Base-by-base conservation (phyloP, 2,888 invertebrate species). In the Eurois occulta region DNA sequence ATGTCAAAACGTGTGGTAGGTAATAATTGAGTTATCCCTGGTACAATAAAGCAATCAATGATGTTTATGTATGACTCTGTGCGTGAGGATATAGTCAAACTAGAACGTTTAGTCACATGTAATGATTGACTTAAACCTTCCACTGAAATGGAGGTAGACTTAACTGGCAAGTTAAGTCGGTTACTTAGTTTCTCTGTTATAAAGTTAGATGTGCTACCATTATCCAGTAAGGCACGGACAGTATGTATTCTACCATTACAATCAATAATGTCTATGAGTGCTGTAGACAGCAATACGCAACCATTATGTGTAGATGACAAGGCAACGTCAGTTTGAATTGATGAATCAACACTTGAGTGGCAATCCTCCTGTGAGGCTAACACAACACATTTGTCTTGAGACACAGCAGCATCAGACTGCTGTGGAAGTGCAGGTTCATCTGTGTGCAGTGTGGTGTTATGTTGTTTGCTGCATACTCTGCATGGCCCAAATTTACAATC, bases 401-500 rank as follows among this genome's bases (percentile, higher is more conserved):
- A 43, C 13, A 24, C 43, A 48, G 28, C 1, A n/a, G 11, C 10
- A 60, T 28, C n/a, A 1, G 35, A 38, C 24, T 60, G 32, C 48
- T 72, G 62, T 71, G 41, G 3, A 52, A 13, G 21, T 58, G 28
- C 21, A 32, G 70, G 70, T 71, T 41, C 58, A 7, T 69, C 64
- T 7, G 3, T 32, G 24, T 73, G 73, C 1, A 73, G 16, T 64
- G 62, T 7, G 0, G 66, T 52, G 6, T 72, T 72, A 11, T 73
- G 66, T 48, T 21, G 10, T 52, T 73, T 65, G 7, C 2, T 8
- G 0, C 73, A 73, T 43, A 65, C 62, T 65, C 52, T 73, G 38
- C 73, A 73, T 21, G 72, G 46, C 8, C 72, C 72, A 32, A 52
- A 64, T n/a, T n/a, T n/a, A n/a, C n/a, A n/a, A n/a, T n/a, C n/a